Base-by-base conservation (phyloP, 2,888 invertebrate genomes). In the Leptarthrus brevirostris region DNA sequence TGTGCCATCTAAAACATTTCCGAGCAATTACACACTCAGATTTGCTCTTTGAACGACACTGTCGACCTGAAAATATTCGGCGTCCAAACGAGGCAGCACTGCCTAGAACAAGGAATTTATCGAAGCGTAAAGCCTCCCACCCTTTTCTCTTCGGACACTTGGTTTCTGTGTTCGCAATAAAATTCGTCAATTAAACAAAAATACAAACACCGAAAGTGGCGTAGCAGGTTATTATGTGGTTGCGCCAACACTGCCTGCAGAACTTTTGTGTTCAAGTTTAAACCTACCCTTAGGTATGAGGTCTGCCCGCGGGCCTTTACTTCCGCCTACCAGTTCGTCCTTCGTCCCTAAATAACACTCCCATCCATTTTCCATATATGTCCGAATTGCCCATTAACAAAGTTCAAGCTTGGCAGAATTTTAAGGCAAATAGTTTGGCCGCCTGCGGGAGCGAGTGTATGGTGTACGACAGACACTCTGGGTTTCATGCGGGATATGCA, bases 111-210 rank as follows among this genome's bases (percentile, higher is more conserved):
- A 24, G 5, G 5, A 10, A 64, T 44, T 64, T 44, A 47, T 64
- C 64, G 44, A 20, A 44, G 47, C 47, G 47, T 64, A 24, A 64
- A 64, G 44, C 8, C n/a, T 30, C 40, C 10, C 47, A 24, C 30
- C 12, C 16, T 36, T 26, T 26, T 47, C 22, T 40, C 26, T 14
- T 64, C 47, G 44, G 64, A 47, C 44, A 64, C 64, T 64, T 47
- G 40, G 64, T 64, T 64, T 47, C 24, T 20, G 44, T 64, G 64
- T 64, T 36, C 22, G 44, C 64, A 44, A 64, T 64, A 64, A 64
- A 64, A 64, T 64, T 64, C 64, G 26, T 64, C 64, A 64, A 64
- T 64, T 64, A 64, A 24, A 64, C 47, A 64, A 64, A 64, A 64
- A 64, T 24, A 24, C 64, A 64, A 64, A 64, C 64, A 47, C 4